Evolutionary conservation across 2,113 vertebrate species (phyloP), one percentile per base, ranked within the genome.

Genomic region (Sporophila hypoxantha): DNA sequence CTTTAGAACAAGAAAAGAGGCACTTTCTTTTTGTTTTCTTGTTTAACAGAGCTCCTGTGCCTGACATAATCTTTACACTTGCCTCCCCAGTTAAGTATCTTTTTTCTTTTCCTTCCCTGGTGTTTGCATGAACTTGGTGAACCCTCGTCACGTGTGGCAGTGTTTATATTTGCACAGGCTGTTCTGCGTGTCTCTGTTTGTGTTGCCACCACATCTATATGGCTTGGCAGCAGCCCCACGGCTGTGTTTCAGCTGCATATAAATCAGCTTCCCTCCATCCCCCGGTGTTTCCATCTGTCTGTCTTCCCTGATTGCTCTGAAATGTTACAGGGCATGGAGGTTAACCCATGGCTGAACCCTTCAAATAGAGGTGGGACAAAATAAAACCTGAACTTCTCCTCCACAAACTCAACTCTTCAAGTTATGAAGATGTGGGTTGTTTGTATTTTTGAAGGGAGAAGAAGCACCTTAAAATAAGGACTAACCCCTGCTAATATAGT

Each of bases 101-200:
- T 92, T 89, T 95, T 93, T 80, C 83, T 93, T 95, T 91, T 88
- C 75, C 85, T 90, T 90, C 87, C 91, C 85, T 91, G 64, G 82
- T 97, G 95, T 97, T 97, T 97, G 96, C 88, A 82, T 96, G 95
- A 97, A 97, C 96, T 97, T 92, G 60, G 67, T 96, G 96, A 97
- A 97, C 95, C 84, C 88, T 93, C 59, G 34, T 96, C 96, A 96
- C 89, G 61, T 96, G 95, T 95, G 91, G 91, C 86, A 88, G 37
- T 97, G 95, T 96, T 97, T 97, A 96, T 97, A 93, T 97, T 97
- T 96, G 96, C 92, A 96, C 94, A 96, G 96, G 91, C 94, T 66
- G 92, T 95, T 95, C 66, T 70, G 93, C 42, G 86, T 95, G 94
- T 95, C 92, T 97, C 89, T 97, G 95, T 97, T 97, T 97, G 95